These are phyloP conservation scores for Dendrocincla fuliginosa DNA, from an alignment of 2,797 vertebrate species.

Conservation along the genomic window DNA sequence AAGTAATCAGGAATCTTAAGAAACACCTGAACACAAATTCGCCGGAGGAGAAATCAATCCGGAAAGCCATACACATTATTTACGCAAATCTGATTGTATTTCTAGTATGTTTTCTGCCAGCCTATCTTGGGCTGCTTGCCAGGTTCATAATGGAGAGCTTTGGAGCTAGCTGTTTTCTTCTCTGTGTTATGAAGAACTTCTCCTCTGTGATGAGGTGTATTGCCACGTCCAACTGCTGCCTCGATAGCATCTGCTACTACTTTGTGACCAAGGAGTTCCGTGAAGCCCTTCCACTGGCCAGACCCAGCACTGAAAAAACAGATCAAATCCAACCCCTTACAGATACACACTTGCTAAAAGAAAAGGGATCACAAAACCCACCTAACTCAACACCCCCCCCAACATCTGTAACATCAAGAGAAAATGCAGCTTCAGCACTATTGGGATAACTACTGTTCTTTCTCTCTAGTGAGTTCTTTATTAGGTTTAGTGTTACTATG, in stretches of 20 bases:
- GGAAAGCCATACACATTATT: conserved; percentile 71
- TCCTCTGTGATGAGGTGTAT: conserved; percentile 59
- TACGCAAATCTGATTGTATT: conserved; percentile 83
- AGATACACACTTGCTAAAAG: not conserved
- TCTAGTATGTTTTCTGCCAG: conserved; percentile 81
- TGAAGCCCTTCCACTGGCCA: not conserved
- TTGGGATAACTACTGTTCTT: not conserved
- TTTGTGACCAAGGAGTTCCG: conserved; percentile 77
- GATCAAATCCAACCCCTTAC: not conserved
- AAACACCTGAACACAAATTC: not conserved
- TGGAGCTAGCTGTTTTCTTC: not conserved
- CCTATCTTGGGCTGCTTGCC: conserved; percentile 48
- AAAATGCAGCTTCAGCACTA: not conserved
- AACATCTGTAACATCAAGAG: not conserved
- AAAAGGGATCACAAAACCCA: not conserved
- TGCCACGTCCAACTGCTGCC: conserved; percentile 82
- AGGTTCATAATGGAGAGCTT: not conserved
- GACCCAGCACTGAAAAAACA: not conserved
- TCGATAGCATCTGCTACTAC: conserved; percentile 84
- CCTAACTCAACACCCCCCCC: not conserved
- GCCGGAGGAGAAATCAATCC: conserved; percentile 46
- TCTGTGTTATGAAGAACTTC: not conserved
- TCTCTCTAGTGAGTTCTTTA: not conserved
- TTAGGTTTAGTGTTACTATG: not conserved
- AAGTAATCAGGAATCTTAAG: conserved; percentile 46